Evolutionary conservation across 2,113 vertebrate genomes (phyloP), one percentile per base, ranked within the genome.

Genomic region (Mesocricetus auratus): DNA sequence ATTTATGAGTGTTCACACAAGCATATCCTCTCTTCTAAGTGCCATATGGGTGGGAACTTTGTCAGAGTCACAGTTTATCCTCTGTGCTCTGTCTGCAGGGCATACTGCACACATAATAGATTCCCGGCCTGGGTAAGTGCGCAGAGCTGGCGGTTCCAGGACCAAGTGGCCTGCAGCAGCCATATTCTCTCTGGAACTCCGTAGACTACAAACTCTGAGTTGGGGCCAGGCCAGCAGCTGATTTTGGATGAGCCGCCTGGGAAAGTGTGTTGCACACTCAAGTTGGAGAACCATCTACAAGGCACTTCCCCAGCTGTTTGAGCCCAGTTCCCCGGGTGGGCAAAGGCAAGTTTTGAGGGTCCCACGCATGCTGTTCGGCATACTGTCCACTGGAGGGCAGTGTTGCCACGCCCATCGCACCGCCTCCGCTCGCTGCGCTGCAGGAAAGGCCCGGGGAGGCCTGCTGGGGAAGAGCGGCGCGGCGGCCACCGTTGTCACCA

Each of bases 331-430:
- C 1, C 21, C 10, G 19, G 1, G 33, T 21, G 62, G 90, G 77
- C n/a, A 47, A 62, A 31, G 77, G 62, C 85, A n/a, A 19, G 50
- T 3, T 19, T 24, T 16, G 60, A 33, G 4, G 9, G n/a, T 17
- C 66, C 16, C 6, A 19, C 0, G n/a, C 53, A 7, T 77, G 97
- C 90, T 24, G 50, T 93, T 81, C 45, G 29, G 22, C 13, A 24
- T 3, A 0, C 4, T 16, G 95, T 86, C 96, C 97, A 75, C 97
- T 92, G 90, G 97, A 90, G 97, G 97, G 97, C 97, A 97, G 87
- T 95, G 96, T 94, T 96, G n/a, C 62, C 96, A 78, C 96, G 86
- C 82, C 58, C 88, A 91, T 24, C 45, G 79, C 33, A 50, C 19
- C 1, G 26, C 53, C 29, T 47, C 29, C 7, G 15, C 0, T 0